Evolutionary conservation across 2,888 invertebrate species (phyloP).

Genomic region (Shargacucullia verbasci): DNA sequence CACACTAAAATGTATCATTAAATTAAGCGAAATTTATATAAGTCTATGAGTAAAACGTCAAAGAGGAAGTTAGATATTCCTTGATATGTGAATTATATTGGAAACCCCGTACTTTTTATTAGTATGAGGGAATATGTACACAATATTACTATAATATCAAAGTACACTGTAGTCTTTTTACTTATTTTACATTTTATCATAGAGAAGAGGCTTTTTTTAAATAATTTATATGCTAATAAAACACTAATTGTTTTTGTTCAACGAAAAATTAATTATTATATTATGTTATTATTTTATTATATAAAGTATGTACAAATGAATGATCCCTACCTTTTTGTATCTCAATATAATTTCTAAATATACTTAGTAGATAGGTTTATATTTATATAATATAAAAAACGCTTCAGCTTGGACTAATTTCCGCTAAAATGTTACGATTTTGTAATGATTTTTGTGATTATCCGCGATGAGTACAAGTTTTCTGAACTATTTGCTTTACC

Average conservation of each 20-base stretch:
- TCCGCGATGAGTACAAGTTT: conserved; percentile 35
- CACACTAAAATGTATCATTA: no score
- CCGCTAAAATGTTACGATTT: conserved; percentile 35
- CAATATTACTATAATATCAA: no score
- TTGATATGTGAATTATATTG: no score
- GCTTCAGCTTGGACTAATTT: conserved; percentile 62
- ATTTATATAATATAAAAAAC: conserved; percentile 24
- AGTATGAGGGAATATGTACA: no score
- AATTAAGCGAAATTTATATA: no score
- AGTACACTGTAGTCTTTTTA: no score
- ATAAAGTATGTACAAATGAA: conserved; percentile 54
- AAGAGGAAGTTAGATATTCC: no score
- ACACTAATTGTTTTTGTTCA: conserved; percentile 31
- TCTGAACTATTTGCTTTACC: conserved; percentile 49
- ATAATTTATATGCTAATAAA: conserved; percentile 43
- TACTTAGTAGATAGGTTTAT: conserved; percentile 60
- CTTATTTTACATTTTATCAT: no score
- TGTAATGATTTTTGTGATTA: conserved; percentile 43
- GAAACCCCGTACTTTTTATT: no score
- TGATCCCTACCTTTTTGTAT: conserved; percentile 57
- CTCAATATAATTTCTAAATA: conserved; percentile 58
- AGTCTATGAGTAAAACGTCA: no score
- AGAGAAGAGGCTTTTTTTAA: no score
- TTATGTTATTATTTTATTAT: conserved; percentile 28
- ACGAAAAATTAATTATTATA: conserved; percentile 20